Base-by-base conservation (phyloP, 2,888 invertebrate species). In the Orchesella flavescens region DNA sequence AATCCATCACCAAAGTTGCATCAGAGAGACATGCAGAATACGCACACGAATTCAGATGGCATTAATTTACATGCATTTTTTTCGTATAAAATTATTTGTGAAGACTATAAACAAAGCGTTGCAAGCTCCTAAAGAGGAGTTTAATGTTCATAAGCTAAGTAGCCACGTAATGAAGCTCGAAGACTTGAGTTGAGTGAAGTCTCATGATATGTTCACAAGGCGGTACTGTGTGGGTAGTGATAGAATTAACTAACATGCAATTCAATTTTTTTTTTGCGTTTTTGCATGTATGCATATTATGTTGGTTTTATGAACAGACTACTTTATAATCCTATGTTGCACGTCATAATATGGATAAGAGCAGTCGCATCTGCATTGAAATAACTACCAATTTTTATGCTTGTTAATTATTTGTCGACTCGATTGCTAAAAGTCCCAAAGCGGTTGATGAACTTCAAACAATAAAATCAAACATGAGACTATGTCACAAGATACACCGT, bases 361-460 rank as follows among this genome's bases (percentile, higher is more conserved):
- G 49, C n/a, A 23, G 43, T 63, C 15, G 43, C 34, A 65, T 65
- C 65, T 65, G 19, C 44, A 65, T 43, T 3, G 17, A 13, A 15
- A 21, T 10, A 57, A 57, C 57, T 17, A 57, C 21, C 12, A 23
- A 23, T 13, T 61, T 24, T 49, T 24, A 19, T 66, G n/a, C 66
- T 49, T 68, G 49, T 23, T 68, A 68, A 68, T 68, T 68, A 68
- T 24, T 24, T 71, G 57, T 53, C 55, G 71, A 71, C n/a, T 71
- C 24, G 59, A 71, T n/a, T 46, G 71, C 21, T 23, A 69, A 66
- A 24, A 69, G 49, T 73, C 66, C 57, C 68, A 74, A 75, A 24
- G 82, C 82, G 82, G 82, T 82, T 82, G 82, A 82, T 82, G 82
- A 82, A 82, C 81, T 81, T 81, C 55, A 69, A 69, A 74, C 57